These are phyloP conservation scores for Apomyelois bistriatella DNA, from an alignment of 2,888 invertebrate species.

Conservation along the genomic window DNA sequence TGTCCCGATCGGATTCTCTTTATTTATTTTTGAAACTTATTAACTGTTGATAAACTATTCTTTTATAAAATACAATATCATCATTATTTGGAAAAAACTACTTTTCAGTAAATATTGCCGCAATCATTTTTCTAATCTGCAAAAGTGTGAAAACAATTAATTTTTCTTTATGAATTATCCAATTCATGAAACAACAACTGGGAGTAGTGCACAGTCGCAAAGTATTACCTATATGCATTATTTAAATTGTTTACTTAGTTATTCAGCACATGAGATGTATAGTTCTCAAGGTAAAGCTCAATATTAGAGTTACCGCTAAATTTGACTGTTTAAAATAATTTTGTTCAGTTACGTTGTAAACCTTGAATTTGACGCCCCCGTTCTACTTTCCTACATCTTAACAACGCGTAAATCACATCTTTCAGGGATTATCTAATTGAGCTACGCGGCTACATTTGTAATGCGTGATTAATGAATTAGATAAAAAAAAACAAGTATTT, in stretches of 20 bases:
- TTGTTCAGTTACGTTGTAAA: slow-evolving; percentile 58
- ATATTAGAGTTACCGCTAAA: slow-evolving; percentile 43
- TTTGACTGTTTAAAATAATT: slow-evolving; percentile 56
- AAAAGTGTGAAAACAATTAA: no score
- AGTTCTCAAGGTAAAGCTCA: slow-evolving; percentile 41
- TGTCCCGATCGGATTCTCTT: no score
- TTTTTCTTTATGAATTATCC: no score
- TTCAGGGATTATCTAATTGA: slow-evolving; percentile 35
- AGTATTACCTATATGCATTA: background rate
- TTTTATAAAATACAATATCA: no score
- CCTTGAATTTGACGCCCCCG: slow-evolving; percentile 72
- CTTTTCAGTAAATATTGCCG: no score
- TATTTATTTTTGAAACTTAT: no score
- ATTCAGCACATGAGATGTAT: slow-evolving; percentile 33
- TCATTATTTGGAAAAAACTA: no score
- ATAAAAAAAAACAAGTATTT: no score
- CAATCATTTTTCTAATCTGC: no score
- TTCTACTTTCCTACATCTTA: slow-evolving; percentile 72
- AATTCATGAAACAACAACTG: no score
- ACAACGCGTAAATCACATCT: slow-evolving; percentile 67
- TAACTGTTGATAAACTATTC: no score
- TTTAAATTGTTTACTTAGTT: slow-evolving; percentile 1
- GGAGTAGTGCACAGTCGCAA: background rate
- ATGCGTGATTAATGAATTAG: background rate
- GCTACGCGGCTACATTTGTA: slow-evolving; percentile 4